These are phyloP conservation scores for Archilochus colubris DNA, from an alignment of 2,113 vertebrate genomes.

Conservation along the genomic window DNA sequence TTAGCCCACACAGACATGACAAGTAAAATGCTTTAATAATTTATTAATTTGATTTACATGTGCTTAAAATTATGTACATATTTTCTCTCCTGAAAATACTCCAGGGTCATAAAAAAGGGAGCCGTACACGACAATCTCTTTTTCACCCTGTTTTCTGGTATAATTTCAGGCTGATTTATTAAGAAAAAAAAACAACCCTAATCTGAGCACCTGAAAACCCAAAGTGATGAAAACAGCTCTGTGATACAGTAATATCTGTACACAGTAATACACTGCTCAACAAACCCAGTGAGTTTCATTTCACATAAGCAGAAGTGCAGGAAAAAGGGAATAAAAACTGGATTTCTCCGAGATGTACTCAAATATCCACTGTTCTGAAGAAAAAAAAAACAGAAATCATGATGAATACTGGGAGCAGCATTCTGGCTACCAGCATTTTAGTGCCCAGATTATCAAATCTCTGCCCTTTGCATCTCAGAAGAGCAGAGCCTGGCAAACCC, in stretches of 20 bases:
- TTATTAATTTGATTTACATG: constrained; percentile 79
- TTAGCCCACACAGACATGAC: constrained; percentile 78
- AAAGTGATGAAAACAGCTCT: not conserved
- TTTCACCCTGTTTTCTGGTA: constrained; percentile 22
- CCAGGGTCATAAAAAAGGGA: constrained; percentile 29
- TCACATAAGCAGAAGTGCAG: not conserved
- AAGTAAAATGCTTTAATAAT: constrained; percentile 78
- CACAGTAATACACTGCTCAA: not conserved
- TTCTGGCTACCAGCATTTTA: not conserved
- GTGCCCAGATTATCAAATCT: not conserved
- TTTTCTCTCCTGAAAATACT: constrained; percentile 74
- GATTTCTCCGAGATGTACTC: not conserved
- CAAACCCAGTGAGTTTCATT: not conserved
- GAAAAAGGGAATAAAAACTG: not conserved
- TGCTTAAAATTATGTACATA: constrained; percentile 74
- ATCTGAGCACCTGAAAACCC: not conserved
- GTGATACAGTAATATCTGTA: not conserved
- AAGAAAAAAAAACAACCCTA: not conserved
- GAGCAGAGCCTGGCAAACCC: not conserved
- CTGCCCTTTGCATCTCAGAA: not conserved
- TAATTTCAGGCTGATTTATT: constrained; percentile 1
- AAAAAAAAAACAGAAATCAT: not conserved
- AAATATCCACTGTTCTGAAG: not conserved
- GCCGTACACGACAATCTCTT: constrained; percentile 16
- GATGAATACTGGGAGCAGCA: not conserved